These are phyloP conservation scores for Folsomia manolachei DNA, from an alignment of 2,888 invertebrate genomes.

Conservation along the genomic window DNA sequence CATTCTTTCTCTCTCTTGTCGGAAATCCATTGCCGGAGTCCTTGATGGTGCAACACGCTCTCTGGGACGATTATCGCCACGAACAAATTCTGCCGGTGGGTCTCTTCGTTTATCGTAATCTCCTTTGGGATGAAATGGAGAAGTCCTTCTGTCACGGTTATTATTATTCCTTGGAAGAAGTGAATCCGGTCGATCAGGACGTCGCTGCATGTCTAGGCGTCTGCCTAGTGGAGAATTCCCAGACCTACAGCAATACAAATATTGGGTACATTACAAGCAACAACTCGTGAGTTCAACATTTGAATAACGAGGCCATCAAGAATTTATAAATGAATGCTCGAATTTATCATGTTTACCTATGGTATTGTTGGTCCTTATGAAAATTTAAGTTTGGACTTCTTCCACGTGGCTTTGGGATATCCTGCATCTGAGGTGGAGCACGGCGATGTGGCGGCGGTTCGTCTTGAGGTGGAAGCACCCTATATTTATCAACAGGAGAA, in stretches of 20 bases:
- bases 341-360: too few species aligned
- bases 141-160: not conserved
- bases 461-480: not conserved
- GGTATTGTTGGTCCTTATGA: not conserved
- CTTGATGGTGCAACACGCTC: conserved; percentile 47
- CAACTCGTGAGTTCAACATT: too few species aligned
- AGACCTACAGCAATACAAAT: too few species aligned
- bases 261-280: too few species aligned
- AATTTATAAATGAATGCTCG: too few species aligned
- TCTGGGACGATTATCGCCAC: conserved; percentile 29
- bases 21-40: conserved; percentile 10
- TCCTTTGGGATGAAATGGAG: not conserved
- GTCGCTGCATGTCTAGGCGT: not conserved
- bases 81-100: conserved; percentile 10
- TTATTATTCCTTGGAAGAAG: not conserved
- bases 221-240: too few species aligned
- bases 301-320: too few species aligned
- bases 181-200: not conserved
- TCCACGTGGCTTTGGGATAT: not conserved
- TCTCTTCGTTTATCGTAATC: not conserved
- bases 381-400: not conserved
- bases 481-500: conserved; percentile 11
- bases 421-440: conserved; percentile 16
- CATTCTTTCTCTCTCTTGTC: conserved; percentile 17
- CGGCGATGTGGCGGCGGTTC: not conserved